Evolutionary conservation across 2,888 invertebrate species (phyloP).

Genomic region (Hirudinaria manillensis): DNA sequence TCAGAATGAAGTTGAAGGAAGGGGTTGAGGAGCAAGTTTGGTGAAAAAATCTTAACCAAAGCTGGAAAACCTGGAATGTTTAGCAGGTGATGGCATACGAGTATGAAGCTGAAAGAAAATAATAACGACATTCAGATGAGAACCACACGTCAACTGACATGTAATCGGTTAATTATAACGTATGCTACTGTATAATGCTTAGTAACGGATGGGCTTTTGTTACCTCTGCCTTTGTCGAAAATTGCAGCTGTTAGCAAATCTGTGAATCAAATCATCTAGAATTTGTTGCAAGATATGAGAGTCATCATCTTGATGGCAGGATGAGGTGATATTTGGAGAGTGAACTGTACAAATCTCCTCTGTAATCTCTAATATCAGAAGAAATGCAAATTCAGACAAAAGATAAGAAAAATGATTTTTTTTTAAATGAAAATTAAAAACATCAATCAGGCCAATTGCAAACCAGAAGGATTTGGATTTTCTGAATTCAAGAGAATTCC

Average conservation of each 20-base stretch:
- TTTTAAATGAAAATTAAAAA: no score
- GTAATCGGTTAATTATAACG: not conserved
- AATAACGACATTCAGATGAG: not conserved
- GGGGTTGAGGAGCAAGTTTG: conserved; percentile 7
- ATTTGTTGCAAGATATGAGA: not conserved
- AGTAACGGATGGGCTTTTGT: not conserved
- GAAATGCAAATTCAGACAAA: no score
- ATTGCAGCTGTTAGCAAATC: not conserved
- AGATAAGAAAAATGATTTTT: no score
- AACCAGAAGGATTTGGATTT: no score
- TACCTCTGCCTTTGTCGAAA: conserved; percentile 20
- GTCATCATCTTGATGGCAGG: no score
- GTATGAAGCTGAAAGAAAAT: conserved; percentile 20
- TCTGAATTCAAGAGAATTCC: no score
- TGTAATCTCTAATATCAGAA: no score
- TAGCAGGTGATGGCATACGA: conserved; percentile 18
- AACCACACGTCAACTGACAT: not conserved
- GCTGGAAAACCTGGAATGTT: not conserved
- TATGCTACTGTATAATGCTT: not conserved
- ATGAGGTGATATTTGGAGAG: no score
- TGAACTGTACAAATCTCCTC: no score
- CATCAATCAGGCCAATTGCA: no score
- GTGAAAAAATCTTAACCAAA: conserved; percentile 3
- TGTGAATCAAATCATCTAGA: not conserved
- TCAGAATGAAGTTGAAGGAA: conserved; percentile 28